phyloP scores from a whole-genome alignment of 2,113 vertebrate species.

The Castor canadensis region DNA sequence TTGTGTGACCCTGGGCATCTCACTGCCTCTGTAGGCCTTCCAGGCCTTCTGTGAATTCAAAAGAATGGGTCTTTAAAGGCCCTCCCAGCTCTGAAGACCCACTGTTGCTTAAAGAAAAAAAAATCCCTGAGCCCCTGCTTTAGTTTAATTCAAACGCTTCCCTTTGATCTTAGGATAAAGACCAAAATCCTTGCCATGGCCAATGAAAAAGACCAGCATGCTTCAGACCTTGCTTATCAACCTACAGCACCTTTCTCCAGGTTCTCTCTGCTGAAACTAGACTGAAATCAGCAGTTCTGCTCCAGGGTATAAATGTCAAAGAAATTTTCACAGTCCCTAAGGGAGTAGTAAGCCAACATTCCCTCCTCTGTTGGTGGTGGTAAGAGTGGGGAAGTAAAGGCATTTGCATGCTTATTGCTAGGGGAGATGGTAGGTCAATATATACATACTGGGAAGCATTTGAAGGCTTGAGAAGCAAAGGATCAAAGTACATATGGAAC shows the following conservation, averaged over 20 bases:
- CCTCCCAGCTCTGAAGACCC: background rate
- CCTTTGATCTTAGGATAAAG: conserved; percentile 25
- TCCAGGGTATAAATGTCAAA: background rate
- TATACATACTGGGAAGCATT: background rate
- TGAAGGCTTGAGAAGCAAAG: background rate
- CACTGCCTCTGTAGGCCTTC: background rate
- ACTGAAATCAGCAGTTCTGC: background rate
- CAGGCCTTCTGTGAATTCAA: background rate
- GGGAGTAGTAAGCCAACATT: background rate
- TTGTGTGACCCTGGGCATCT: background rate
- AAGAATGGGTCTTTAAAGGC: background rate
- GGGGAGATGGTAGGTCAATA: background rate
- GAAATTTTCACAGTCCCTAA: background rate
- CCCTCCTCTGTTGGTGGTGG: background rate
- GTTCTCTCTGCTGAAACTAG: background rate
- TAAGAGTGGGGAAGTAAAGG: background rate
- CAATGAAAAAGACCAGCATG: background rate
- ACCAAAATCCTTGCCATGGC: background rate
- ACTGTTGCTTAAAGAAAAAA: background rate
- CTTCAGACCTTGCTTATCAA: background rate
- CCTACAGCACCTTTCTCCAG: background rate
- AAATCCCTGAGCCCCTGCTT: background rate
- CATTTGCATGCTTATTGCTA: too few species aligned
- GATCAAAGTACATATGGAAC: background rate
- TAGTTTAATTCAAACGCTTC: background rate